Base-by-base conservation (phyloP, 92 coral and sea anemone species). In the Porites lobata region DNA sequence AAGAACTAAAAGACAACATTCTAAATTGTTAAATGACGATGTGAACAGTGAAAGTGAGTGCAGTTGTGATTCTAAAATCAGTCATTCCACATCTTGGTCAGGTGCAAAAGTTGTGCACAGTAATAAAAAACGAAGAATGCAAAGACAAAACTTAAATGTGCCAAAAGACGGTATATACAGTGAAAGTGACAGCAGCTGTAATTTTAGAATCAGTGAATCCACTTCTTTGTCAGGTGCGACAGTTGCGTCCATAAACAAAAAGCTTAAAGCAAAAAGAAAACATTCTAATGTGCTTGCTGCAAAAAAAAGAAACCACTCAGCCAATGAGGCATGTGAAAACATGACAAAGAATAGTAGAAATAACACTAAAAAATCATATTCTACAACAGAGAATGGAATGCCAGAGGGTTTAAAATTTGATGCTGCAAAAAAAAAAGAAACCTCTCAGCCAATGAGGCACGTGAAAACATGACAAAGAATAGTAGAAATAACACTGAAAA, bases 121-220 rank as follows among this genome's bases (percentile, higher is more conserved):
- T 65, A 75, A 51, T 56, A 57, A 64, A 85, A 85, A 70, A 75
- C 38, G 19, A 85, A 75, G 76, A 65, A 80, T 80, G 84, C 75
- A 80, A 80, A 80, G 75, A 20, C 84, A 79, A 65, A 0, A 79
- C 11, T 79, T 4, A 1, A 79, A 79, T 64, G 74, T 65, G 84
- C 84, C 84, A 79, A 47, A 47, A 0, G 84, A 51, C 51, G 1
- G 75, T 67, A 80, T 66, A 80, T 54, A 67, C 85, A 80, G 75
- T 80, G 75, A 80, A 80, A 80, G 85, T 80, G 75, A 51, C 66
- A 66, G 53, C 85, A 80, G 75, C 67, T 80, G 85, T 80, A 80
- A 80, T 80, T 80, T 53, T 80, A 51, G 65, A 80, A 65, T 51
- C 85, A 67, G 65, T 80, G 65, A 80, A 80, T 80, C 85, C 50